Conservation (phyloP, 2,888 invertebrate species). For the Idaea dimidiata region DNA sequence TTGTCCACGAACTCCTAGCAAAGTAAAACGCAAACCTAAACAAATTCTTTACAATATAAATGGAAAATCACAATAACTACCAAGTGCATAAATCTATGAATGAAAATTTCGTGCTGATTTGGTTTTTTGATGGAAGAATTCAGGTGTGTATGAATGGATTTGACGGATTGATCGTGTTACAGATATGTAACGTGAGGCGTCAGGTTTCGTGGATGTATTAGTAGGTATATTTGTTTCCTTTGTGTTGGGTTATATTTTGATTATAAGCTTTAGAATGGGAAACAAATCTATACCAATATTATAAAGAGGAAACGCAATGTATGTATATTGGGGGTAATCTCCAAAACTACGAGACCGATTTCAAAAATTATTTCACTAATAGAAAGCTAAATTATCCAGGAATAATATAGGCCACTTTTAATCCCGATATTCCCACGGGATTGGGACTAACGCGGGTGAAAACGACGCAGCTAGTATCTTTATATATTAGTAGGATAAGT, state of each 20-base stretch:
- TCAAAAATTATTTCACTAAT: too few relatives aligned
- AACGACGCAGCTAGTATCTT: too few relatives aligned
- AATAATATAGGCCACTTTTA: too few relatives aligned
- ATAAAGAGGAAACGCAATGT: too few relatives aligned
- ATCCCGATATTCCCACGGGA: too few relatives aligned
- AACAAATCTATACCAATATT: too few relatives aligned
- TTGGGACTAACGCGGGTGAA: too few relatives aligned
- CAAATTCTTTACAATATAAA: not conserved
- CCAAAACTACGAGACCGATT: too few relatives aligned
- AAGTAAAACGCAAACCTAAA: not conserved
- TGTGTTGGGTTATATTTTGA: not conserved
- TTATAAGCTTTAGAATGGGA: not conserved
- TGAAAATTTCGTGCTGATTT: conserved; percentile 21
- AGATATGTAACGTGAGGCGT: conserved; percentile 26
- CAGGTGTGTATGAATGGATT: not conserved
- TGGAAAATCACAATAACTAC: not conserved
- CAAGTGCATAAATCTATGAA: conserved; percentile 17
- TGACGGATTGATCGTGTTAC: conserved; percentile 19
- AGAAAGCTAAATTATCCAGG: too few relatives aligned
- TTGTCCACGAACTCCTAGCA: not conserved
- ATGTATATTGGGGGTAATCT: too few relatives aligned
- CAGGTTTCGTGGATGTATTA: conserved; percentile 21
- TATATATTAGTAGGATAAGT: too few relatives aligned
- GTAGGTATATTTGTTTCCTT: conserved; percentile 16
- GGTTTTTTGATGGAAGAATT: not conserved